Percentiles rank a stretch among this genome's conserved stretches.
Evolutionary conservation across 1,140 invertebrate species (phyloP).

Genomic region (Drosophila dunni): DNA sequence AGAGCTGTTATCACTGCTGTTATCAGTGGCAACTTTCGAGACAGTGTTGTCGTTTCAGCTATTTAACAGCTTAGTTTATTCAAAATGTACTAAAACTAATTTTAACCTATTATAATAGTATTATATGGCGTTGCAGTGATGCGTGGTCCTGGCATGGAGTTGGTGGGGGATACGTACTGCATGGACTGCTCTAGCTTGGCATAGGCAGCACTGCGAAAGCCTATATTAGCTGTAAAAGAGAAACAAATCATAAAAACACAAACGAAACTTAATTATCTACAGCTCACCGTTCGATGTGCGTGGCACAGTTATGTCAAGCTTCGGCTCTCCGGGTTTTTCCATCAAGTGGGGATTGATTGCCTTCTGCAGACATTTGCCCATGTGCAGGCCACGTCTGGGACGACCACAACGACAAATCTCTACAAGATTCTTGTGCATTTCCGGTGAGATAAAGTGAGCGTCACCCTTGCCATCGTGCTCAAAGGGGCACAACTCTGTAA

Average conservation of each 20-base stretch:
- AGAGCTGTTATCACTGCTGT: too few species aligned
- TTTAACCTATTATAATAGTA: constrained; percentile 71
- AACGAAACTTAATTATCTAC: not conserved
- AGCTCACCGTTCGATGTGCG: constrained; percentile 71
- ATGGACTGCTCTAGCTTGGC: constrained; percentile 73
- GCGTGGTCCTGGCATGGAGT: constrained; percentile 72
- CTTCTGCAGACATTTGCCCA: constrained; percentile 75
- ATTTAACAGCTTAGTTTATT: too few species aligned
- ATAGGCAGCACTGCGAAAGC: constrained; percentile 44
- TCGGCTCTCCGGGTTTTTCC: not conserved
- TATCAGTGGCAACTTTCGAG: too few species aligned
- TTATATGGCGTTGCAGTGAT: constrained; percentile 72
- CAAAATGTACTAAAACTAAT: too few species aligned
- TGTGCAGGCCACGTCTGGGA: constrained; percentile 52
- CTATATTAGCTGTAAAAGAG: constrained; percentile 63
- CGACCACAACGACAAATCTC: constrained; percentile 77
- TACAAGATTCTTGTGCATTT: constrained; percentile 67
- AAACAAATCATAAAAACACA: not conserved
- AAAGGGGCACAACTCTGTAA: constrained; percentile 57
- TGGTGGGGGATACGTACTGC: constrained; percentile 72
- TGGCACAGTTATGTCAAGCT: constrained; percentile 41
- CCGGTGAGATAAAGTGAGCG: constrained; percentile 68
- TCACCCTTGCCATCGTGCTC: constrained; percentile 66
- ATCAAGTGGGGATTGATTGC: constrained; percentile 50
- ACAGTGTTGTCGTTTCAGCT: too few species aligned